Percentiles rank a stretch among this genome's conserved stretches.
Conservation (phyloP, 2,113 vertebrate species). For the Anoura caudifer region DNA sequence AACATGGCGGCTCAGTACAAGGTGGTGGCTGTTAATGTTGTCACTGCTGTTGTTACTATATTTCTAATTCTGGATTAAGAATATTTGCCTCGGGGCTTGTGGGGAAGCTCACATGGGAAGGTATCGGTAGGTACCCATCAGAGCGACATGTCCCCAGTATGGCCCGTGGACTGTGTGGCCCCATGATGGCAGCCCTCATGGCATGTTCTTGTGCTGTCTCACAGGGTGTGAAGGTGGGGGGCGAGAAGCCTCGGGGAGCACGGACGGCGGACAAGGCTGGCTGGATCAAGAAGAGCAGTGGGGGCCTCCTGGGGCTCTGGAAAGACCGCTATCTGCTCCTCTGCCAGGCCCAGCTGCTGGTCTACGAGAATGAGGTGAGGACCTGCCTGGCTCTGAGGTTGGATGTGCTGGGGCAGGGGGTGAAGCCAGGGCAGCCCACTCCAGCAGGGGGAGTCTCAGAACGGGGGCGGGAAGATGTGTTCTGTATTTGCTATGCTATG, state of each 20-base stretch:
- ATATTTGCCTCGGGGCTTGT: background rate
- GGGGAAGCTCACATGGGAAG: background rate
- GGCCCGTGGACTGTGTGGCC: background rate
- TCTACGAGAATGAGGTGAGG: conserved; percentile 93
- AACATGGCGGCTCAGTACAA: background rate
- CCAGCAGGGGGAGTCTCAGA: background rate
- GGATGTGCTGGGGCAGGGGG: background rate
- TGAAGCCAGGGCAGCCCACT: background rate
- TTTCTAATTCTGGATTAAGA: background rate
- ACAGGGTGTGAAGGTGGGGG: conserved; percentile 84
- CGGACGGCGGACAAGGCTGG: conserved; percentile 86
- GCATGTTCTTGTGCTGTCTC: conserved; percentile 18
- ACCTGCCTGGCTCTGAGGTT: background rate
- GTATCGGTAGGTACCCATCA: background rate
- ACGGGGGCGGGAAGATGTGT: background rate
- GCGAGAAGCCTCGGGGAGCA: conserved; percentile 80
- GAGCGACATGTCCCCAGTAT: background rate
- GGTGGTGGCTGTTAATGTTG: background rate
- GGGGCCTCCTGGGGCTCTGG: conserved; percentile 87
- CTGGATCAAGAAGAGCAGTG: conserved; percentile 93
- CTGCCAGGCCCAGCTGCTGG: conserved; percentile 86
- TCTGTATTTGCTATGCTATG: background rate
- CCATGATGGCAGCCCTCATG: background rate
- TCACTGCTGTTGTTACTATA: background rate
- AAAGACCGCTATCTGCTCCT: conserved; percentile 95